These are phyloP conservation scores for Pagetopsis macropterus DNA, from an alignment of 2,797 vertebrate genomes.

Conservation along the genomic window DNA sequence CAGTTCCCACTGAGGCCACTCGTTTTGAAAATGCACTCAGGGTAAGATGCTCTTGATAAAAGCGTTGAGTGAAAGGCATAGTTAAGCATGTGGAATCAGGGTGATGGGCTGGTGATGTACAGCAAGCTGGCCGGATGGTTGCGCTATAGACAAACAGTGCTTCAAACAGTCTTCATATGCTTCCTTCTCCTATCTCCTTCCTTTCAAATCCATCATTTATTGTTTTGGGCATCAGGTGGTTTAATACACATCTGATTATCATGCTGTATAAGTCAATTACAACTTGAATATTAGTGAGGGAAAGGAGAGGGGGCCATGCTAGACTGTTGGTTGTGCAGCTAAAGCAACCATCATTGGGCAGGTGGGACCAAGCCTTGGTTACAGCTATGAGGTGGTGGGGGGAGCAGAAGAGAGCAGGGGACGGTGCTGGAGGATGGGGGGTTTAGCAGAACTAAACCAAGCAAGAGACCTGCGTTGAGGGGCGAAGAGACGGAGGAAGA, in stretches of 20 bases:
- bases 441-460: conserved; percentile 79
- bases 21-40: conserved; percentile 48
- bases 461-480: conserved; percentile 82
- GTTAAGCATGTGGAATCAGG: conserved; percentile 53
- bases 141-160: conserved; percentile 54
- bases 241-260: conserved; percentile 9
- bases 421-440: conserved; percentile 63
- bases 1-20: conserved; percentile 50
- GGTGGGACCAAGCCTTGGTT: conserved; percentile 45
- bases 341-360: conserved; percentile 54
- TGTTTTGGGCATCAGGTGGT: conserved; percentile 26
- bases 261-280: conserved; percentile 8
- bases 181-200: conserved; percentile 55
- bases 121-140: conserved; percentile 61
- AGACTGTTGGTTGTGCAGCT: conserved; percentile 66
- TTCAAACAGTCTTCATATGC: conserved; percentile 61
- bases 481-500: conserved; percentile 80
- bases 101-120: conserved; percentile 56
- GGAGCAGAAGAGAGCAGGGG: conserved; percentile 64
- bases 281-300: conserved; percentile 26
- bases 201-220: conserved; percentile 4
- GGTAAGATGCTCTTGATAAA: conserved; percentile 57
- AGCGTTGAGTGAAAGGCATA: conserved; percentile 43
- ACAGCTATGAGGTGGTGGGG: conserved; percentile 51
- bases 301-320: conserved; percentile 61